Base-by-base conservation (phyloP, 2,888 invertebrate species). In the Julus scandinavius region DNA sequence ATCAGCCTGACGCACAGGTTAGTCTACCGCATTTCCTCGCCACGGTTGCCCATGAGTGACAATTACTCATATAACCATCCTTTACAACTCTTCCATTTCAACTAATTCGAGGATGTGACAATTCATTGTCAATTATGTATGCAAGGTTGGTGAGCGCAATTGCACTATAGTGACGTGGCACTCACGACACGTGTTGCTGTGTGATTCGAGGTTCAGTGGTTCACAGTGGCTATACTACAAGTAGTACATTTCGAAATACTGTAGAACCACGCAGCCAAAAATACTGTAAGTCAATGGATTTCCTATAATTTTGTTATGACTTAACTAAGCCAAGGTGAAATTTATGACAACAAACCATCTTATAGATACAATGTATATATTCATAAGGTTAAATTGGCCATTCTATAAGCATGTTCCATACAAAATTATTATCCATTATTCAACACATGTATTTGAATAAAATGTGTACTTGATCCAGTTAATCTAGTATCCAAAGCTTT, bases 21-120 rank as follows among this genome's bases (percentile, higher is more conserved):
- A 80, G 80, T 80, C 80, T 80, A 38, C 38, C 80, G 80, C 80
- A 38, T 80, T 80, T 80, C 80, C 80, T 80, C 38, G 15, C 80
- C 13, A 80, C 5, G 38, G 38, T 80, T 80, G 80, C 38, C 29
- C 80, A 80, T 80, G 80, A 80, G 80, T 80, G 80, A 80, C 80
- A 80, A 80, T 80, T 80, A 38, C 80, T 80, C 80, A 80, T 80
- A 80, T 15, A 45, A 15, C 80, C 13, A 80, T 80, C 80, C 38
- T 80, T 38, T 80, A 80, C 80, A 80, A 38, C 80, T 11, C 13
- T 13, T 15, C 80, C 15, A 80, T 80, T 80, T 38, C 38, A 80
- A 15, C 38, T 38, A 38, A 80, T 40, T 38, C 80, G 38, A 80
- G 80, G 80, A 80, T 80, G 80, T 38, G 80, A 80, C 80, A 29